Base-by-base conservation (phyloP, 92 coral and sea anemone genomes). In the Pocillopora meandrina region DNA sequence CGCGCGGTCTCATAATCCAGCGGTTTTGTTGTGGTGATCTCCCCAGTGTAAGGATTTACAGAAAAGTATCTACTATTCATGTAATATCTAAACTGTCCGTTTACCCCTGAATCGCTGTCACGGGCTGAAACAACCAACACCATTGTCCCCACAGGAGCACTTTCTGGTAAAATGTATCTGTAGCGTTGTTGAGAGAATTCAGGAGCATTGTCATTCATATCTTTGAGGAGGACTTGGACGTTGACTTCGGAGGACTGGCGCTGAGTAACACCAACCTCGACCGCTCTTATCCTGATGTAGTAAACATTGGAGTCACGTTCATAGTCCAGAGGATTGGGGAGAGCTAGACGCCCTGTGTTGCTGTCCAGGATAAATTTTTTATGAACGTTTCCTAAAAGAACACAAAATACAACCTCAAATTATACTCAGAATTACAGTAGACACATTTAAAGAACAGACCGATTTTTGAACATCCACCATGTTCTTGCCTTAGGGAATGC, bases 91-190 rank as follows among this genome's bases (percentile, higher is more conserved):
- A 92, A 91, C 64, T 97, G 97, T 6, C 97, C 97, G 69, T 92
- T 88, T 9, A 94, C 89, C 20, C 98, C 99, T 20, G 99, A 94
- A 81, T 97, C 99, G 49, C 88, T 87, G 86, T 97, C 99, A 36
- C 67, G 84, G 9, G 99, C 99, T n/a, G 95, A 88, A 56, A 97
- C 96, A 5, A 91, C 84, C 31, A 94, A 82, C 58, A 97, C 95
- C 17, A 93, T 91, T 61, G 98, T 94, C 21, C 99, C 99, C 21
- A 94, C 67, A 65, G 98, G 99, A 12, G 97, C 98, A 77, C 94
- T 97, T 90, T 97, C 99, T 35, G 99, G 99, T 11, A 97, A 71
- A 5, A 88, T 86, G 81, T 96, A 95, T 14, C 86, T 75, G 52
- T 97, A 97, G 8, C 97, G 90, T 73, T 89, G 93, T 73, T 88